Evolutionary conservation across 2,888 invertebrate genomes (phyloP), one percentile per base, ranked within the genome.

Genomic region (Melipona bicolor): DNA sequence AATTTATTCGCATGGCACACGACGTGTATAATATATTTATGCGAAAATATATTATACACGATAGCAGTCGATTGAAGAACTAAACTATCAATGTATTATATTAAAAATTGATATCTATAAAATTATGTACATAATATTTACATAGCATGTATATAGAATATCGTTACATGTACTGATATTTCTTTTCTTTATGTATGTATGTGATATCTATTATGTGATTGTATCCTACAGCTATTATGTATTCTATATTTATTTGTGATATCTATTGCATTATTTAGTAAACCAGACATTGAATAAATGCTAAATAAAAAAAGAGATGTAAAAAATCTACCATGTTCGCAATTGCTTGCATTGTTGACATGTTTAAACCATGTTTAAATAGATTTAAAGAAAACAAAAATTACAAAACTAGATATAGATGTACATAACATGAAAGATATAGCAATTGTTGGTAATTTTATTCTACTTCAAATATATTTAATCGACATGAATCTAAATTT

Each of bases 281-380:
- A 17, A 64, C 50, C 27, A 49, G 17, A 49, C 17, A 77, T 52
- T 68, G 49, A 78, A 85, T 52, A 32, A 71, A 36, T 19, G 56
- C 11, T 49, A 71, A 84, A 79, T 81, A 77, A 64, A 67, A 74
- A 49, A 65, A 73, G 59, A 65, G 32, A 32, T 21, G n/a, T 24
- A 70, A 61, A 65, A 73, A 76, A 83, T 86, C 80, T 75, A 79
- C 54, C 62, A 73, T 27, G 67, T 81, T 77, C 79, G 77, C 77
- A 79, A 81, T 87, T 78, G 49, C 76, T 43, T 36, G 69, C 77
- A 54, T 77, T 59, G 81, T 83, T 83, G 81, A 73, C 80, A 83
- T 72, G 65, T 77, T 65, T 59, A 76, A 71, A 36, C 32, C 67
- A 36, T n/a, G 21, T 11, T 4, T n/a, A n/a, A n/a, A 5, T n/a